Base-by-base conservation (phyloP, 2,888 invertebrate species). In the Heliconius ethilla region DNA sequence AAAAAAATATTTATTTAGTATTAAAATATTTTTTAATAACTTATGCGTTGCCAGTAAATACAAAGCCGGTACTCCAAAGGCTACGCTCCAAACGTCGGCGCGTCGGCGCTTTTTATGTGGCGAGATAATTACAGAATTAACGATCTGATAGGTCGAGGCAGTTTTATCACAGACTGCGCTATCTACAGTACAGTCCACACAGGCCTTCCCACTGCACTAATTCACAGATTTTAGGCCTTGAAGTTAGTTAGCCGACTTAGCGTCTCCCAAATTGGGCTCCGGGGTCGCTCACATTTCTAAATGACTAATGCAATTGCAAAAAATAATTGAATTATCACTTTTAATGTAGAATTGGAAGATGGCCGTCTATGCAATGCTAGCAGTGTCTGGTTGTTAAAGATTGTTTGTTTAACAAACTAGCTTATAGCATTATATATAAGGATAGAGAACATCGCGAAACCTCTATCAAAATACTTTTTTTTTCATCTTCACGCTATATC, bases 111-210 rank as follows among this genome's bases (percentile, higher is more conserved):
- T 92, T 92, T 92, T 91, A 92, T 90, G 87, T 88, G 85, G 84
- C 85, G 87, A 86, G 90, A 89, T 92, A 91, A 92, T 92, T 90
- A 91, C 87, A 86, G 87, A 89, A 80, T 76, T 80, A 78, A 79
- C 73, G 75, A 75, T 89, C 87, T 87, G 86, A 87, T 90, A 82
- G 82, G 80, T 80, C 86, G 87, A 88, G 88, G 87, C 85, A 86
- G 88, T 89, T 91, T 92, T 91, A 92, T 92, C 89, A 87, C 88
- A 89, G 88, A 87, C 85, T 86, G 85, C 85, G 87, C 86, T 91
- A 90, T 91, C 89, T 88, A 87, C 18, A 9, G 22, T 88, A 87
- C 18, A 9, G 22, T 51, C 51, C 18, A 51, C 51, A 22, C 18
- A 18, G 51, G 51, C 85, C 86, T 87, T 87, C 87, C 86, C 82